Base-by-base conservation (phyloP, 1,140 invertebrate species). In the Portunus trituberculatus region DNA sequence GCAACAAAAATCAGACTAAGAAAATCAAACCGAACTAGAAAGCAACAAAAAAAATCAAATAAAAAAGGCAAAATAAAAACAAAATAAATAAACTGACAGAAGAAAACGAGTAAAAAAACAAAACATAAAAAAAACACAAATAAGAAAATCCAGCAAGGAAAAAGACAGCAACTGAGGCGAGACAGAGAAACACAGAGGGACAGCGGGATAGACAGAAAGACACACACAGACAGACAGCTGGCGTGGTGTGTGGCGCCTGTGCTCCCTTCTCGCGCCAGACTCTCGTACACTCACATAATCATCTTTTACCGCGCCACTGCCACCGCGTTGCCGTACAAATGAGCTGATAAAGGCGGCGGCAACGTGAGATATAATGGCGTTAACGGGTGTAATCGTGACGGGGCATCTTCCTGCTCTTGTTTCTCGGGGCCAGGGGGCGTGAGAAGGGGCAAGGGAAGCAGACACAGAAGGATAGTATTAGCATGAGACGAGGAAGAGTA, bases 301-400 rank as follows among this genome's bases (percentile, higher is more conserved):
- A 76, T 76, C 67, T 76, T 76, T 76, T 76, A 76, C 67, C 12
- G 67, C 67, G 67, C 67, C 67, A 76, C 6, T 25, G 67, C 67
- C 67, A 76, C 67, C 67, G 67, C 67, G 67, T 76, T 20, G 67
- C 67, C 67, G 67, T 20, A n/a, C 67, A 25, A 76, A 76, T 76
- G 67, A 76, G 67, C 67, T 76, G 67, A 76, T 76, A 76, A 76
- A 76, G 67, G 67, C 67, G 67, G 67, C 67, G 67, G 67, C 67
- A 76, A n/a, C 67, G 67, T 76, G 67, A 76, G 67, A 76, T 76
- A 76, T 76, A 76, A 76, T 76, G 67, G 67, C 67, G 67, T n/a
- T 25, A 76, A 76, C 67, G 67, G 25, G 20, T 76, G 67, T 76
- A 76, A 76, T 76, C 67, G 67, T 76, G 67, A 76, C 67, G 67